These are phyloP conservation scores for Mobula hypostoma DNA, from an alignment of 2,113 vertebrate genomes.

Conservation along the genomic window DNA sequence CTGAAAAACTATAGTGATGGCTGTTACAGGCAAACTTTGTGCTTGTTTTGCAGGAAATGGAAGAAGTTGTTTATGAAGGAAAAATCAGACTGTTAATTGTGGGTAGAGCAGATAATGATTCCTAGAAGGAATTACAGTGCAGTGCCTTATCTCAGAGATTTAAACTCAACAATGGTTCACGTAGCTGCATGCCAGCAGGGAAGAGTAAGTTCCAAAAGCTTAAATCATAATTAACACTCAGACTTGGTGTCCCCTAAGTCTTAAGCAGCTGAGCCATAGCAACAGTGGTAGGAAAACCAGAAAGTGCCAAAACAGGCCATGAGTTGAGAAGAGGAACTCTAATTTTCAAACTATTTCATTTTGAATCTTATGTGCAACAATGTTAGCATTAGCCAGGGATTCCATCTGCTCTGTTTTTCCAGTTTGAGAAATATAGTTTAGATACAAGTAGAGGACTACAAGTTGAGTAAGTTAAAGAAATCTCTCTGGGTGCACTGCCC, in stretches of 20 bases:
- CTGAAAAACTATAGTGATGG: not conserved
- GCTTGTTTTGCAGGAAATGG: constrained; percentile 28
- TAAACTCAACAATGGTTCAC: constrained; percentile 16
- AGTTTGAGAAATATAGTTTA: not conserved
- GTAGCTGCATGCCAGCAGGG: not conserved
- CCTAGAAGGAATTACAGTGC: not conserved
- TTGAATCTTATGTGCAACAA: not conserved
- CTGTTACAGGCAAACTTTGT: not conserved
- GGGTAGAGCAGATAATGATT: constrained; percentile 1
- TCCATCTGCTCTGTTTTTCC: not conserved
- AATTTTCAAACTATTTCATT: not conserved
- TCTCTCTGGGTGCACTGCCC: not conserved
- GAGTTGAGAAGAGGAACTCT: not conserved
- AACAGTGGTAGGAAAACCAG: not conserved
- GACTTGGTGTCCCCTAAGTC: no score
- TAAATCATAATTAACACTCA: not conserved
- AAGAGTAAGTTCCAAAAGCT: not conserved
- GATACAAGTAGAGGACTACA: not conserved
- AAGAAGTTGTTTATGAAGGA: not conserved
- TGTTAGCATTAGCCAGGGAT: not conserved
- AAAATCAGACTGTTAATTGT: not conserved
- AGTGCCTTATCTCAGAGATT: not conserved
- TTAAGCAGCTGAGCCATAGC: not conserved
- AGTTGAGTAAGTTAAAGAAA: not conserved
- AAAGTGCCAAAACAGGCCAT: not conserved